These are phyloP conservation scores for Caenorhabditis inopinata DNA, from an alignment of 1,140 invertebrate species.

Conservation along the genomic window DNA sequence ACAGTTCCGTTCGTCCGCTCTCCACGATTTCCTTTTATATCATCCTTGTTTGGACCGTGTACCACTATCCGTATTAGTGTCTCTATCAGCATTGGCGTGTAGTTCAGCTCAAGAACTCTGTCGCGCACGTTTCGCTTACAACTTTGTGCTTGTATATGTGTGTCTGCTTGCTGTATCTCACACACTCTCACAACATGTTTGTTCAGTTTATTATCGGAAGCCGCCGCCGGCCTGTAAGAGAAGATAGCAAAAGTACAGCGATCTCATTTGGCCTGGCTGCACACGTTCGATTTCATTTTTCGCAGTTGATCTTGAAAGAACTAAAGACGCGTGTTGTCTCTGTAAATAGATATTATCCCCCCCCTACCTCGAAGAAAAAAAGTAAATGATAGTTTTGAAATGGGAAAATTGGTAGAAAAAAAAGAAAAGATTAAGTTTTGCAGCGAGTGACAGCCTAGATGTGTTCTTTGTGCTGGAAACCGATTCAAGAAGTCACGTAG, in stretches of 20 bases:
- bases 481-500: not conserved
- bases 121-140: conserved; percentile 20
- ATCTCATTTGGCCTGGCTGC: not conserved
- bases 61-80: not conserved
- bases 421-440: conserved; percentile 10
- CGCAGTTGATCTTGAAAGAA: conserved; percentile 12
- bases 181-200: conserved; percentile 17
- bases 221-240: not conserved
- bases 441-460: not conserved
- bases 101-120: conserved; percentile 5
- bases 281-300: not conserved
- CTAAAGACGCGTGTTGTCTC: not conserved
- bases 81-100: not conserved
- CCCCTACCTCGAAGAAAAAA: not conserved
- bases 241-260: not conserved
- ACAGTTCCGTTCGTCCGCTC: not conserved
- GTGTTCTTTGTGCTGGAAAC: conserved; percentile 6
- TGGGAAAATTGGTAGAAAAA: not conserved
- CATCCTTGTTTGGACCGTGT: not conserved
- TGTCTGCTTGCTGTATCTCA: not conserved
- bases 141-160: not conserved
- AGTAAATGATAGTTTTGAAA: conserved; percentile 29
- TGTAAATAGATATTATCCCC: conserved; percentile 31
- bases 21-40: not conserved
- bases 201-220: conserved; percentile 31